Evolutionary conservation across 2,113 vertebrate genomes (phyloP), one percentile per base, ranked within the genome.

Genomic region (Zapornia atra): DNA sequence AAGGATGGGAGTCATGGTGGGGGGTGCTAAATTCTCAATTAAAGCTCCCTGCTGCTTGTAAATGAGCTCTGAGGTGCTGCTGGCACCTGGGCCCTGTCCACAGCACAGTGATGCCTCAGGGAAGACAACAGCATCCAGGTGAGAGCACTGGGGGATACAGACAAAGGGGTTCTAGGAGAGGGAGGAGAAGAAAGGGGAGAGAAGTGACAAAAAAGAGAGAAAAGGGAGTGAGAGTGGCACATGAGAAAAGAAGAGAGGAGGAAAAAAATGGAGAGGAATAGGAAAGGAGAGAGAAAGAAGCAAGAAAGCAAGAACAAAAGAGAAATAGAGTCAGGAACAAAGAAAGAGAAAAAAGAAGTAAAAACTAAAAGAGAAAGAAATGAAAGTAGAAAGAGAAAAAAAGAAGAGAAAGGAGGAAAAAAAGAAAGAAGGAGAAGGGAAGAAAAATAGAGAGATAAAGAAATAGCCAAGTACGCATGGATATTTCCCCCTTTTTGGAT

Each of bases 121-220:
- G 29, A 75, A 82, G n/a, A 8, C 13, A 53, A 34, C 0, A 1
- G 28, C 13, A 56, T 51, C 57, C 75, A 0, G 0, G 70, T 1
- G 17, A n/a, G 61, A 84, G 34, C 2, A 4, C 12, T 53, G 44
- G 31, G 65, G 63, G 53, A 15, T 9, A 22, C 19, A 31, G 40
- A 3, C 59, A 64, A 51, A 68, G 54, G 4, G 13, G 8, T 10
- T 3, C 63, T 34, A 31, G n/a, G 12, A 20, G 40, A 31, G 59
- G 8, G 20, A 13, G 18, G 5, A 44, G 50, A 34, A 54, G 29
- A 53, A 54, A 16, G 53, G 38, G 11, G 9, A 1, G 7, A 3
- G 21, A 6, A 34, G 6, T n/a, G 17, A 22, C 3, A 38, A 10
- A 14, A 21, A 28, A 48, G 16, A 31, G 5, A 38, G 14, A 15